Base-by-base conservation (phyloP, 2,797 vertebrate species). In the Triplophysa yarkandensis region DNA sequence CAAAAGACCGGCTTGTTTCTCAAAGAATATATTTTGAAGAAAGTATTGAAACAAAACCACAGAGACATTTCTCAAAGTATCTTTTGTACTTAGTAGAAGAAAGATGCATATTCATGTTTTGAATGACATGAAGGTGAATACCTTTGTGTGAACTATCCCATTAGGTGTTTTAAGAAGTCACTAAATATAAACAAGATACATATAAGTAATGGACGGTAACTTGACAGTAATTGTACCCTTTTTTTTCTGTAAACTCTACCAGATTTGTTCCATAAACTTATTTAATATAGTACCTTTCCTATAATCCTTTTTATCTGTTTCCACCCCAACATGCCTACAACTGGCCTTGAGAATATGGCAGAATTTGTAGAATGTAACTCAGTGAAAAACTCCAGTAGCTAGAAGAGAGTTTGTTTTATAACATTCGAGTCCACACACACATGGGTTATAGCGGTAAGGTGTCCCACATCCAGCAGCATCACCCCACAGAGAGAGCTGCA, bases 401-500 rank as follows among this genome's bases (percentile, higher is more conserved):
- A 19, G 19, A 50, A 7, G n/a, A 54, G 23, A 54, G 50, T 54
- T 57, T 44, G 41, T 28, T 43, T 60, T 27, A 34, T 46, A 43
- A 75, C 32, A 32, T 16, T 63, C 6, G 27, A 55, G 25, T 54
- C 28, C 21, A 16, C 39, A 58, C 39, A 58, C 21, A 44, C 39
- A 9, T 23, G 27, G 50, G 6, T 13, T 39, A 55, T 17, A 48
- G 32, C 55, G 3, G 17, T 27, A 34, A 52, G 46, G 23, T 10
- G 2, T 13, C 11, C 30, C 32, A 41, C n/a, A 21, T 63, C 14
- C 43, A 61, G 4, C 7, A 54, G 11, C 11, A 39, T 6, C 16
- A 7, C 4, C 32, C 68, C 19, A 10, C 52, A 30, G 68, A 57
- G 52, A 21, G 21, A 69, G 16, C 50, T 17, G 68, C 46, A 36